Evolutionary conservation across 2,113 vertebrate species (phyloP).

Genomic region (Lathamus discolor): DNA sequence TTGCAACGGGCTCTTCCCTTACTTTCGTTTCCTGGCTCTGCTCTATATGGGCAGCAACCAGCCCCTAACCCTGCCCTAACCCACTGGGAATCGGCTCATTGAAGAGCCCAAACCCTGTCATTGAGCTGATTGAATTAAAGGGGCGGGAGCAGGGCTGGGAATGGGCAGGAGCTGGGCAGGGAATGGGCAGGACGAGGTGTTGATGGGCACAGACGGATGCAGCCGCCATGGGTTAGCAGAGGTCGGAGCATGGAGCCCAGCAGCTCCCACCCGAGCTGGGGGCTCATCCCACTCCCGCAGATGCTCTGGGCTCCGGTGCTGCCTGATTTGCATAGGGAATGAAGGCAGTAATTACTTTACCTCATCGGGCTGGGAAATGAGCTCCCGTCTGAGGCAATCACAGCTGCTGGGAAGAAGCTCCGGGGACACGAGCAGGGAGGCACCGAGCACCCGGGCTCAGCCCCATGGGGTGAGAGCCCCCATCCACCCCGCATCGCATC

Average conservation of each 20-base stretch:
- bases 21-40: background rate
- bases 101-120: rapidly evolving
- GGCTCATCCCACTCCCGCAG: background rate
- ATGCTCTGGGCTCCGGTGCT: background rate
- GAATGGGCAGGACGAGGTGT: background rate
- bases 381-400: background rate
- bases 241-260: rapidly evolving
- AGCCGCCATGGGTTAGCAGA: background rate
- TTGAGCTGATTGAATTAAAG: background rate
- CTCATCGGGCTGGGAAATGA: slow-evolving; percentile 28
- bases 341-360: slow-evolving; percentile 28
- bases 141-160: background rate
- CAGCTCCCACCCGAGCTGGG: background rate
- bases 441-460: background rate
- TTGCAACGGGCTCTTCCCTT: rapidly evolving
- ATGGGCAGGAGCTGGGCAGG: background rate
- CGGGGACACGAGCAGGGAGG: background rate
- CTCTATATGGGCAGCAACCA: rapidly evolving
- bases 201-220: rapidly evolving
- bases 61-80: background rate
- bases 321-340: slow-evolving; percentile 24
- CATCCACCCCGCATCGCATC: background rate
- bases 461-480: background rate
- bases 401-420: slow-evolving; percentile 17
- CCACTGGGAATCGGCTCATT: rapidly evolving